Percentiles rank a stretch among this genome's conserved stretches.
Evolutionary conservation across 2,113 vertebrate genomes (phyloP).

Genomic region (Mus pahari): DNA sequence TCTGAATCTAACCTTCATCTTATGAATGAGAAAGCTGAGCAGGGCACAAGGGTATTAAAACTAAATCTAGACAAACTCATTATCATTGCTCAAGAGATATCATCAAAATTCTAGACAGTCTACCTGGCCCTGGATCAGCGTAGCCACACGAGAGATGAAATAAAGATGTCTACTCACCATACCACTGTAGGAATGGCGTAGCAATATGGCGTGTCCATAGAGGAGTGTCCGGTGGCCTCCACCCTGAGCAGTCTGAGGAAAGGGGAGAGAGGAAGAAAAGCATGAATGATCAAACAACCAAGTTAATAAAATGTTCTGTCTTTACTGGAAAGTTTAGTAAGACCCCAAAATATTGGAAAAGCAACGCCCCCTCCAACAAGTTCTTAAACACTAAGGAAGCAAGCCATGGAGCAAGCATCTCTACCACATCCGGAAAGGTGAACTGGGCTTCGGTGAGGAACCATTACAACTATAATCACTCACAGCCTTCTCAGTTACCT

Average conservation of each 20-base stretch:
- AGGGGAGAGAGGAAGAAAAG: background rate
- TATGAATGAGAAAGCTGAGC: background rate
- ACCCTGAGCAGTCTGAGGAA: conserved; percentile 92
- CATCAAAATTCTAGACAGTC: background rate
- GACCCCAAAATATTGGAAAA: background rate
- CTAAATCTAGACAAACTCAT: background rate
- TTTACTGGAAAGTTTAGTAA: background rate
- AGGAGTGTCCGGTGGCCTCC: conserved; percentile 95
- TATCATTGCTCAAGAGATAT: background rate
- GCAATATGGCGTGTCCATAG: conserved; percentile 94
- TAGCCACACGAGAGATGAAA: background rate
- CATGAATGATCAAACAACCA: background rate
- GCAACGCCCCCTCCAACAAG: background rate
- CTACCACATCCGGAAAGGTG: background rate
- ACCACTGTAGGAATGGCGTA: conserved; percentile 97
- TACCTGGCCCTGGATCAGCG: background rate
- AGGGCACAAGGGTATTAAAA: background rate
- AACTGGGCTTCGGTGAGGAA: background rate
- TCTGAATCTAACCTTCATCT: background rate
- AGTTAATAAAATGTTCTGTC: too few species aligned
- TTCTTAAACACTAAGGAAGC: background rate
- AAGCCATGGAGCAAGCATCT: background rate
- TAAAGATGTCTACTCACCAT: conserved; percentile 89
- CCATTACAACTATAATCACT: background rate
- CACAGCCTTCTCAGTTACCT: too few species aligned